Base-by-base conservation (phyloP, 2,113 vertebrate genomes). In the Morone saxatilis region DNA sequence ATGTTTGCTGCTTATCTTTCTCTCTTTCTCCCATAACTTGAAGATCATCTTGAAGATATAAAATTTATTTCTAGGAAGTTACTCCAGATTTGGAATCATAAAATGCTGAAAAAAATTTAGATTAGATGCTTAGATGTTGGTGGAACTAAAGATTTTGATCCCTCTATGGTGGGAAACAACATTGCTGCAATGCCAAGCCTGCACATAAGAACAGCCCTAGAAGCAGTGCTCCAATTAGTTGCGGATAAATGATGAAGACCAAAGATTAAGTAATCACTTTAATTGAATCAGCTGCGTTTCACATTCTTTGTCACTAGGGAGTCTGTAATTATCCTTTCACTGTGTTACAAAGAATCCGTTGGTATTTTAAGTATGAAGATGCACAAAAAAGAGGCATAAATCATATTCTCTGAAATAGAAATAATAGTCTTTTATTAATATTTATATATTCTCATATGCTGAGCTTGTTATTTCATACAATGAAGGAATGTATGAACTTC, bases 271-370 rank as follows among this genome's bases (percentile, higher is more conserved):
- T 71, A 50, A 68, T 81, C 4, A 75, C 38, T 68, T 77, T 66
- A 79, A 80, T 8, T 81, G 74, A 65, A 83, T 74, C 53, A 63
- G 48, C 25, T 59, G 31, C 45, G 11, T 71, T 71, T 66, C 22
- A 81, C 50, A 57, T 81, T 83, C 56, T 70, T 72, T 38, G 71
- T 85, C 66, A 73, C 31, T 40, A 66, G 48, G 13, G 71, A 73
- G 69, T 71, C 72, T 76, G 47, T 78, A 76, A 80, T 80, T 66
- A 77, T 73, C n/a, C 8, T 38, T 68, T 73, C 6, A 67, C 56
- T 71, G 41, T 45, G n/a, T 69, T 56, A 83, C 62, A 80, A 79
- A 86, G 62, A 77, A 70, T 74, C 68, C 70, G 84, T n/a, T 13
- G 17, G 31, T 74, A 57, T 79, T 56, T 76, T 31, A 78, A 63